A percentile compares a stretch with the other conserved stretches of the same genome.
Evolutionary conservation across 37 sponge, comb jelly and placozoan genomes (phyloP).

Genomic region (Halichondria panicea): DNA sequence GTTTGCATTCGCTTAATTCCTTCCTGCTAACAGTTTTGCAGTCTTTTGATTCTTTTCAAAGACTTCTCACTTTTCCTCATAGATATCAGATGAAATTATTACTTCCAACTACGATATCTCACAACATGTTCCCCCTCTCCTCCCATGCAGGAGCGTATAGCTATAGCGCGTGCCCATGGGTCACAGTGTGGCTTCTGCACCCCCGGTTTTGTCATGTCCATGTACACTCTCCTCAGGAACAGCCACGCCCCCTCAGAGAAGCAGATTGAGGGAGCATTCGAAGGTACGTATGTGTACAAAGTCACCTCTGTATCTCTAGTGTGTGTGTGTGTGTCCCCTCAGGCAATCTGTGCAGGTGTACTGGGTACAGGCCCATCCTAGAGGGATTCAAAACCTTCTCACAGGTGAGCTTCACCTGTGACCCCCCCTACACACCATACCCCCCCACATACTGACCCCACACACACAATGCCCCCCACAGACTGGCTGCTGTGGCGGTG

Average conservation of each 20-base stretch:
- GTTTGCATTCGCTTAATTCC: too few species aligned
- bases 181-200: slow-evolving; percentile 96
- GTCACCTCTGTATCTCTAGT: too few species aligned
- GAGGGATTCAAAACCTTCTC: slow-evolving; percentile 85
- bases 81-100: too few species aligned
- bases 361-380: slow-evolving; percentile 87
- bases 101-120: too few species aligned
- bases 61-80: too few species aligned
- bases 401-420: slow-evolving; percentile 21
- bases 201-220: slow-evolving; percentile 93
- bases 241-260: slow-evolving; percentile 66
- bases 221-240: slow-evolving; percentile 89
- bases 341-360: slow-evolving; percentile 91
- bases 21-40: too few species aligned
- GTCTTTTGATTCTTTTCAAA: too few species aligned
- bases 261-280: slow-evolving; percentile 82
- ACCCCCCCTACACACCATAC: too few species aligned
- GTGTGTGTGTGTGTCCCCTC: too few species aligned
- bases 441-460: too few species aligned
- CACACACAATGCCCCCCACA: too few species aligned
- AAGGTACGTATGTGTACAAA: slow-evolving; percentile 65
- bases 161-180: slow-evolving; percentile 79
- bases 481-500: not conserved
- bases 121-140: too few species aligned
- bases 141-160: slow-evolving; percentile 88